A percentile compares a stretch with the other conserved stretches of the same genome.
Conservation (phyloP, 2,113 vertebrate genomes). For the Aplodontia rufa region DNA sequence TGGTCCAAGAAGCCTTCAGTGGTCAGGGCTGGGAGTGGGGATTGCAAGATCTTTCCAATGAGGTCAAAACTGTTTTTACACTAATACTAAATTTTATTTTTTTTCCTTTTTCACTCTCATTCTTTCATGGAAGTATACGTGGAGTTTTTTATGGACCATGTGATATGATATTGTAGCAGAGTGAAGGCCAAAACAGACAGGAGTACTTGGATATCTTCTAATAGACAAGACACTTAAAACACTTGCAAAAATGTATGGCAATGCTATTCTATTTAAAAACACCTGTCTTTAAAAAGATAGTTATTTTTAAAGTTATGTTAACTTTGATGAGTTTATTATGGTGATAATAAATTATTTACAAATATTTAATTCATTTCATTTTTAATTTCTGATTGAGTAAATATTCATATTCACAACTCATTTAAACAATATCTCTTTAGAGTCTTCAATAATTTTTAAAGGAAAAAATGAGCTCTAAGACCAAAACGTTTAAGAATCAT, state of each 20-base stretch:
- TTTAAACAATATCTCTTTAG: not conserved
- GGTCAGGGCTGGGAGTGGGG: fast-evolving
- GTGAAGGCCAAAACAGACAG: not conserved
- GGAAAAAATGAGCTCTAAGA: not conserved
- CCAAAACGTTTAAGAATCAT: not conserved
- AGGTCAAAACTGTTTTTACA: conserved; percentile 16
- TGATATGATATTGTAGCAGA: not conserved
- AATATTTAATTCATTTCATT: not conserved
- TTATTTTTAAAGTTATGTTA: not conserved
- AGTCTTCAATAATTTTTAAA: not conserved
- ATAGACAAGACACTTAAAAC: not conserved
- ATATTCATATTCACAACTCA: not conserved
- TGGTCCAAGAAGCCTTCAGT: not conserved
- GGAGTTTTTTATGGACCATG: not conserved
- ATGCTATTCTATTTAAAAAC: not conserved
- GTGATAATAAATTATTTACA: not conserved
- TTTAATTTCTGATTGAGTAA: not conserved
- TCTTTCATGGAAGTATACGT: not conserved
- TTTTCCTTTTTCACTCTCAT: not conserved
- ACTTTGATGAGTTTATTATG: not conserved
- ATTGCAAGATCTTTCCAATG: not conserved
- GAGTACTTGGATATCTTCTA: not conserved
- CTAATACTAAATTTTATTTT: not conserved
- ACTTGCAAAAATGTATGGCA: not conserved
- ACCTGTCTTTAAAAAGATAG: not conserved